Percentiles rank a stretch among this genome's conserved stretches.
Conservation (phyloP, 2,888 invertebrate species). For the Mycalesis mineus region DNA sequence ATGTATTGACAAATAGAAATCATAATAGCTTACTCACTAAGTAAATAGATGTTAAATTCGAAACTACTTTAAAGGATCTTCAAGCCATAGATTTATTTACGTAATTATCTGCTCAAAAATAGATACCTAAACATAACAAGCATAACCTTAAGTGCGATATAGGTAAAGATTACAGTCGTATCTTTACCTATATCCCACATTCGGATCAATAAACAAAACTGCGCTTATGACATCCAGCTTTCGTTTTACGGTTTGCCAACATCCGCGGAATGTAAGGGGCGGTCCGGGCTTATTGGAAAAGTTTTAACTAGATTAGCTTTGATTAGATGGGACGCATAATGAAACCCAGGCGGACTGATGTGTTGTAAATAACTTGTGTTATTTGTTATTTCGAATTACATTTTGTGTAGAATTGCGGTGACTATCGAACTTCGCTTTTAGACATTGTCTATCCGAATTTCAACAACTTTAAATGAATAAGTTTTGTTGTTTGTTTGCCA, state of each 20-base stretch:
- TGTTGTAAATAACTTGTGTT: slow-evolving; percentile 53
- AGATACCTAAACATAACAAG: not conserved
- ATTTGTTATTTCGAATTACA: slow-evolving; percentile 33
- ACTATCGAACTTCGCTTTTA: not conserved
- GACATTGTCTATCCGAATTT: not conserved
- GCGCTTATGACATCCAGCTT: slow-evolving; percentile 29
- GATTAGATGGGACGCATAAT: slow-evolving; percentile 48
- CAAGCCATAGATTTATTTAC: too few species aligned
- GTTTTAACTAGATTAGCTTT: slow-evolving; percentile 72
- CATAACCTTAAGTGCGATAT: too few species aligned
- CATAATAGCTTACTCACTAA: too few species aligned
- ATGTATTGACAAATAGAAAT: too few species aligned
- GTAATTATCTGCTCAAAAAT: too few species aligned
- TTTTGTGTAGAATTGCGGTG: not conserved
- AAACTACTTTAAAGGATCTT: too few species aligned
- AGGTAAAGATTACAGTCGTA: too few species aligned
- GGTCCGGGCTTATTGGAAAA: slow-evolving; percentile 65
- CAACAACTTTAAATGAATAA: not conserved
- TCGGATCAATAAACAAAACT: slow-evolving; percentile 21
- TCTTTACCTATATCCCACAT: not conserved
- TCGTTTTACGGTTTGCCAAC: slow-evolving; percentile 37
- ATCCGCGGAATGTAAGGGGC: slow-evolving; percentile 53
- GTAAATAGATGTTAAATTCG: too few species aligned
- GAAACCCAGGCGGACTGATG: slow-evolving; percentile 43
- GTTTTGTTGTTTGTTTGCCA: not conserved